phyloP scores from a whole-genome alignment of 2,888 invertebrate genomes.

The Tortricodes alternella region DNA sequence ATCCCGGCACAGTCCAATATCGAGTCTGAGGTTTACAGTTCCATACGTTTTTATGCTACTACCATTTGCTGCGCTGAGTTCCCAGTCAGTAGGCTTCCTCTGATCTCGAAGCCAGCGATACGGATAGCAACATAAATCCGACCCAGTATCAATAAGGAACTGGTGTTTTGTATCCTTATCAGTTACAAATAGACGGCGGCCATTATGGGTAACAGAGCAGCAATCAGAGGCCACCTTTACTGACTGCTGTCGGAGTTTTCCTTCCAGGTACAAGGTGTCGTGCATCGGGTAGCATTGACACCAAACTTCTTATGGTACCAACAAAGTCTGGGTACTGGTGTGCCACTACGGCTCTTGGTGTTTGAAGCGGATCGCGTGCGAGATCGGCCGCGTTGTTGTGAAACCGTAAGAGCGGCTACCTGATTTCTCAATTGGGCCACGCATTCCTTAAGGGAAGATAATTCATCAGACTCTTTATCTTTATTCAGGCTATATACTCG shows the following conservation, averaged over 20 bases:
- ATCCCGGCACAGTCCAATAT: slow-evolving; percentile 25
- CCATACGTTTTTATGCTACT: slow-evolving; percentile 32
- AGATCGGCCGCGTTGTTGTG: no score
- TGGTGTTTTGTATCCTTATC: slow-evolving; percentile 4
- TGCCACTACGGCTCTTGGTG: neutral
- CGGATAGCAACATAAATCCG: slow-evolving; percentile 30
- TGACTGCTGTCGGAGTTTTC: slow-evolving; percentile 12
- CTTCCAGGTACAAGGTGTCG: neutral
- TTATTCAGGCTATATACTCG: no score
- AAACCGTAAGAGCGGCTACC: no score
- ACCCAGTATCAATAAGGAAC: slow-evolving; percentile 33
- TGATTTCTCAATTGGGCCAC: no score
- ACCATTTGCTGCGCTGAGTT: slow-evolving; percentile 32
- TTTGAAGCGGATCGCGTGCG: no score
- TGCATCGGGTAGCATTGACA: neutral
- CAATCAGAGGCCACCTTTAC: slow-evolving; percentile 34
- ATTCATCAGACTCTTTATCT: no score
- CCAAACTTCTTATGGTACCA: neutral
- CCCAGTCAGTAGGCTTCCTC: slow-evolving; percentile 10
- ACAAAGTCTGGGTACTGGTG: neutral
- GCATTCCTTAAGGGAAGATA: no score
- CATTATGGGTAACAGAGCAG: neutral
- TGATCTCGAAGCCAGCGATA: neutral
- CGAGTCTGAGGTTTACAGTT: slow-evolving; percentile 17
- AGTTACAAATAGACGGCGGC: slow-evolving; percentile 32